A percentile compares a stretch with the other conserved stretches of the same genome.
Conservation (phyloP, 2,113 vertebrate genomes). For the Machaerirhynchus nigripectus region DNA sequence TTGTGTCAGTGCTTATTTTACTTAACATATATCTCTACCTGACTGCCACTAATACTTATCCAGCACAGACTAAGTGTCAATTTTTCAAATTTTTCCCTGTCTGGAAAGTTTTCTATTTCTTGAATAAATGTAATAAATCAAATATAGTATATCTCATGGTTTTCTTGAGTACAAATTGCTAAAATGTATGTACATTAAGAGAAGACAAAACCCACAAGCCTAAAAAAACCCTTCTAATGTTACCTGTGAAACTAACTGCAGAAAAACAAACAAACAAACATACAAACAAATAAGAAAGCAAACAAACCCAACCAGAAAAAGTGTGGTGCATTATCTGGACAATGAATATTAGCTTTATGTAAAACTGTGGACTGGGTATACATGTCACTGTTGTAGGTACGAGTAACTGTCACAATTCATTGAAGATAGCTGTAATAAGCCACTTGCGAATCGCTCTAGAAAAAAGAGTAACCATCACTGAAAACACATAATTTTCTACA, state of each 20-base stretch:
- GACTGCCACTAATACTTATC: neutral
- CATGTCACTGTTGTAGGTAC: neutral
- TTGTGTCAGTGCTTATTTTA: neutral
- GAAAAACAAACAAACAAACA: neutral
- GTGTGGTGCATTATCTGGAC: accelerated
- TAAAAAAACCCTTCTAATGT: neutral
- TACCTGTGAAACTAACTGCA: neutral
- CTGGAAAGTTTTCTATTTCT: neutral
- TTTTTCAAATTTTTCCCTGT: neutral
- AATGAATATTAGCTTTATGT: neutral
- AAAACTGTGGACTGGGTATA: neutral
- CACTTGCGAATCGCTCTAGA: neutral
- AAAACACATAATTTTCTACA: neutral
- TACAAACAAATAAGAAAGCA: neutral
- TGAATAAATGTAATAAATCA: neutral
- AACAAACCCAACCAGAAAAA: neutral
- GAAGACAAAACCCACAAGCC: neutral
- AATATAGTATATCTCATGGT: neutral
- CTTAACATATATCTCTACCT: neutral
- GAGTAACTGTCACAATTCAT: neutral
- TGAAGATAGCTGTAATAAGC: neutral
- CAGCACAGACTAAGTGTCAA: neutral
- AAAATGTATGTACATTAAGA: neutral
- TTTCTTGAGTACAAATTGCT: neutral
- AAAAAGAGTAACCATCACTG: neutral